These are phyloP conservation scores for Meandrina meandrites DNA, from an alignment of 92 coral and sea anemone genomes.

Conservation along the genomic window DNA sequence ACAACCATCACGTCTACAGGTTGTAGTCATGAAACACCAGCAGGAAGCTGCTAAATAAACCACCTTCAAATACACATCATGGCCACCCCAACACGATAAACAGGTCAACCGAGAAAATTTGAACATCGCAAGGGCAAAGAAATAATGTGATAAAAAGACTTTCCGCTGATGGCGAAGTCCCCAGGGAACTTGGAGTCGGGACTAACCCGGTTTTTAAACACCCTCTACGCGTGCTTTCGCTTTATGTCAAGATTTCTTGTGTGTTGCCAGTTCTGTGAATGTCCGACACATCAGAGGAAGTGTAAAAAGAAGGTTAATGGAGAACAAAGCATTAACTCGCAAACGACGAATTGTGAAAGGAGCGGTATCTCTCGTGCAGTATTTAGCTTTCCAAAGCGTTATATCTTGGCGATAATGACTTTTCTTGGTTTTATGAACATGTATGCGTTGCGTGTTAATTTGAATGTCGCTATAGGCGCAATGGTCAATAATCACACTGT, in stretches of 20 bases:
- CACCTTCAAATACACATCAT: constrained; percentile 24
- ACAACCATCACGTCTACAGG: constrained; percentile 4
- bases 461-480: constrained; percentile 85
- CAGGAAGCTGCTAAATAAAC: constrained; percentile 14
- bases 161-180: constrained; percentile 39
- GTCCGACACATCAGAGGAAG: constrained; percentile 45
- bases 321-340: constrained; percentile 10
- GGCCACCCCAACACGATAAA: constrained; percentile 4
- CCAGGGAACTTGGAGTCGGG: constrained; percentile 75
- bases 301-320: constrained; percentile 11
- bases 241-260: constrained; percentile 78
- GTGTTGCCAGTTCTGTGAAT: constrained; percentile 83
- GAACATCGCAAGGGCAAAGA: background rate
- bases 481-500: constrained; percentile 94
- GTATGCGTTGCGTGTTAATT: constrained; percentile 82
- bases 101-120: background rate
- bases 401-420: constrained; percentile 80
- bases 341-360: background rate
- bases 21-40: constrained; percentile 22
- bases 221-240: constrained; percentile 80
- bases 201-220: constrained; percentile 73
- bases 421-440: constrained; percentile 85
- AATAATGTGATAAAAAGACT: background rate
- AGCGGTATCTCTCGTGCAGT: constrained; percentile 7
- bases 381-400: constrained; percentile 83